Evolutionary conservation across 2,797 vertebrate species (phyloP), one percentile per base, ranked within the genome.

Genomic region (Neopelma chrysocephalum): DNA sequence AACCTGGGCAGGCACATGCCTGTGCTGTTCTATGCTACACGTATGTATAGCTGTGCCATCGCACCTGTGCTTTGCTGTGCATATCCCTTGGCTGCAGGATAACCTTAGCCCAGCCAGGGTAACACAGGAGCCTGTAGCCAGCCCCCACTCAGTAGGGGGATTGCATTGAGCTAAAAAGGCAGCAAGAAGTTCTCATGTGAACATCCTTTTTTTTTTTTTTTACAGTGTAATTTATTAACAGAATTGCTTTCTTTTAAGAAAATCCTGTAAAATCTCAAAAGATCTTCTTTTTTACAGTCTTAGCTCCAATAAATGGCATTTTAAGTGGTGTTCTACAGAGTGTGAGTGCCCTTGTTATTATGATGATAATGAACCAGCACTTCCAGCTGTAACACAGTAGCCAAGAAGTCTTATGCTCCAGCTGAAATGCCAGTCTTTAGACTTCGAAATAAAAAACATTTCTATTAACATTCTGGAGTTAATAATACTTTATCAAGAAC

Each of bases 351-450:
- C 45, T 76, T 53, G 15, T 60, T 76, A 61, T 20, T 26, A 72
- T 0, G 0, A 57, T 36, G 23, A 53, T 34, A 82, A 85, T 23
- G 45, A 89, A 91, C 17, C 11, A 50, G 34, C 14, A 76, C 38
- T 91, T 93, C 26, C 64, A 95, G 76, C 29, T 72, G 32, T 51
- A 93, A 93, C 38, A 80, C 53, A 61, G 32, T 84, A 84, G 90
- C 50, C 26, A 78, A 57, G 40, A 68, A 10, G 71, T 15, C 3
- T 71, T 53, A 73, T 14, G 21, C 17, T 90, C 32, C 23, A 61
- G 18, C 6, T 78, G 42, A 78, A 94, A 83, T 53, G 32, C 6
- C 32, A 60, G 17, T 40, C 45, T 29, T 82, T 19, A 71, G 57
- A 73, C 36, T 32, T 19, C 31, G 57, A 81, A 93, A 57, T 38